These are phyloP conservation scores for Schrankia costaestrigalis DNA, from an alignment of 2,888 invertebrate species.

Conservation along the genomic window DNA sequence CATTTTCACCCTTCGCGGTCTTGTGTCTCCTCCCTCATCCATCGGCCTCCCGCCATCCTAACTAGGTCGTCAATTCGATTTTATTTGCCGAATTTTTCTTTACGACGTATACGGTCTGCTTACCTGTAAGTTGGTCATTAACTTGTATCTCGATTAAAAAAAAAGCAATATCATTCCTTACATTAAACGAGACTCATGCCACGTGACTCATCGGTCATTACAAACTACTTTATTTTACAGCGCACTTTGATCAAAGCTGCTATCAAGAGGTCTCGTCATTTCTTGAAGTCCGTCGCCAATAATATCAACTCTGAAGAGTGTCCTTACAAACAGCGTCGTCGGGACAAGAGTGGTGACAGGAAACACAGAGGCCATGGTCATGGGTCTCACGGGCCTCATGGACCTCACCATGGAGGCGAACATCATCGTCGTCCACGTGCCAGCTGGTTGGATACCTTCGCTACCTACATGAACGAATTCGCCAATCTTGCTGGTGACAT, in stretches of 20 bases:
- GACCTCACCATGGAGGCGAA: constrained; percentile 24
- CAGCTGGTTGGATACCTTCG: constrained; percentile 74
- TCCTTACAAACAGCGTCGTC: constrained; percentile 45
- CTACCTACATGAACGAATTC: constrained; percentile 77
- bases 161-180: too few relatives aligned
- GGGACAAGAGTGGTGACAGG: constrained; percentile 45
- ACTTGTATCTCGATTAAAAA: background rate
- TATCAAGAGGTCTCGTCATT: constrained; percentile 61
- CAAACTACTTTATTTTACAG: constrained; percentile 32
- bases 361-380: constrained; percentile 25
- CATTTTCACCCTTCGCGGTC: too few relatives aligned
- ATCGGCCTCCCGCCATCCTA: too few relatives aligned
- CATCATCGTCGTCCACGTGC: constrained; percentile 38
- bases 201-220: background rate
- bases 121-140: background rate
- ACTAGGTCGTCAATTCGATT: too few relatives aligned
- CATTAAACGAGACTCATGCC: background rate
- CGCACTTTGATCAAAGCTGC: constrained; percentile 55
- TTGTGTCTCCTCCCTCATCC: too few relatives aligned
- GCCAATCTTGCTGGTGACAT: constrained; percentile 72
- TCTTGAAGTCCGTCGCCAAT: constrained; percentile 51
- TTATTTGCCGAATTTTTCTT: too few relatives aligned
- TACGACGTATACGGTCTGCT: too few relatives aligned
- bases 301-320: constrained; percentile 40
- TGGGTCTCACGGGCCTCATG: constrained; percentile 16